Percentiles rank a stretch among this genome's conserved stretches.
These are phyloP conservation scores for Noctuana brunneofusca DNA, from an alignment of 2,888 invertebrate genomes.

Conservation along the genomic window DNA sequence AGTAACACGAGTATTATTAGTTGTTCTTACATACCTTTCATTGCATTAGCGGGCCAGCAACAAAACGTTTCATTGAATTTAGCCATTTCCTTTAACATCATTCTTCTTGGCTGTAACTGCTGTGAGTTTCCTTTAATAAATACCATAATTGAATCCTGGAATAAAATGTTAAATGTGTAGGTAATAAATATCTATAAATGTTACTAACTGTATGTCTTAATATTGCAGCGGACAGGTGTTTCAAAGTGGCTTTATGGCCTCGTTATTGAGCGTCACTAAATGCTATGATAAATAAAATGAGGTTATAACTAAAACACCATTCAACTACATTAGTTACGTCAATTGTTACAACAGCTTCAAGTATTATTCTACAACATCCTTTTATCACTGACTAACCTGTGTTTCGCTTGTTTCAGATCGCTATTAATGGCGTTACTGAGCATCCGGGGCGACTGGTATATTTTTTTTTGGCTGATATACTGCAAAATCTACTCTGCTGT, in stretches of 20 bases:
- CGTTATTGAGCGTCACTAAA: background rate
- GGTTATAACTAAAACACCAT: background rate
- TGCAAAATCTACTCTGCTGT: slow-evolving; percentile 73
- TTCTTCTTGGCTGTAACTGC: background rate
- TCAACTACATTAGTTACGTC: background rate
- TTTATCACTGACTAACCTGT: slow-evolving; percentile 10
- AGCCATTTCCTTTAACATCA: slow-evolving; percentile 2
- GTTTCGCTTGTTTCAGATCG: slow-evolving; percentile 66
- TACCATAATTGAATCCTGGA: slow-evolving; percentile 10
- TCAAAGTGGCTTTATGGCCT: too few species aligned
- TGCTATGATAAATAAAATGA: background rate
- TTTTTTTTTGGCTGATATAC: slow-evolving; percentile 72
- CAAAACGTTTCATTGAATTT: background rate
- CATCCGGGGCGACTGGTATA: slow-evolving; percentile 70
- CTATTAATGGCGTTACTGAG: slow-evolving; percentile 76
- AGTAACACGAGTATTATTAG: background rate
- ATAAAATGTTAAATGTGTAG: background rate
- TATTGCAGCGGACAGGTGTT: too few species aligned
- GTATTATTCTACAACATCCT: background rate
- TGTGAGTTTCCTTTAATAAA: slow-evolving; percentile 1
- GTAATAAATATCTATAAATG: too few species aligned
- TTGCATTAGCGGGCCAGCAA: background rate
- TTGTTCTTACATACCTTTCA: slow-evolving; percentile 16
- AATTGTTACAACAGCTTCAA: background rate
- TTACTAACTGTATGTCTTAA: too few species aligned